Evolutionary conservation across 2,888 invertebrate genomes (phyloP), one percentile per base, ranked within the genome.

Genomic region (Meliscaeva auricollis): DNA sequence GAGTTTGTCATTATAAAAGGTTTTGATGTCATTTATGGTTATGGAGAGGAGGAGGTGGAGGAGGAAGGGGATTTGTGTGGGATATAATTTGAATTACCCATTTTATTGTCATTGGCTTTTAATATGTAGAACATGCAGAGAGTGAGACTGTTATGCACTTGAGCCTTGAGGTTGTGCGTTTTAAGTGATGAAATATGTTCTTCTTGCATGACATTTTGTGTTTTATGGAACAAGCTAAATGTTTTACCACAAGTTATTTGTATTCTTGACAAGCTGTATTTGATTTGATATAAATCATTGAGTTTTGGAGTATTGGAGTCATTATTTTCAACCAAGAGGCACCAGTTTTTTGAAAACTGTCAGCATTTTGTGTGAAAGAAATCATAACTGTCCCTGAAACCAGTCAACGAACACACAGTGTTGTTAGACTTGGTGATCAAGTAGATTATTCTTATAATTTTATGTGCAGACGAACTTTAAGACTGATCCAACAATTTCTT

Each of bases 61-160:
- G 35, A 9, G 35, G 7, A 6, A 7, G 35, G 35, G 3, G 35
- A 38, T 38, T 38, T 8, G 2, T 38, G 17, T 35, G 50, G 46
- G 17, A 64, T 15, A 6, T 66, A 73, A 73, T 73, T 62, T 73
- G 50, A 62, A 60, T 73, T 73, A 73, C 38, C 50, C 38, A 30
- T 60, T 26, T 66, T 66, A 66, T 35, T 66, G 48, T 66, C 13
- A 64, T 64, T 32, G 35, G 17, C 8, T 66, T 50, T 66, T 50
- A 50, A 50, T 11, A 41, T 41, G 22, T 60, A 8, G 41, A 5
- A 62, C 26, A 41, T 20, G 17, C 4, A 22, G 35, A 35, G 2
- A 22, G 35, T 50, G 62, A 35, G 13, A 50, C 35, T 66, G 32
- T 22, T 15, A 50, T 50, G 66, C 66, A 66, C 50, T 50, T 66